Conservation (phyloP, 2,888 invertebrate species). For the Acronicta alni region DNA sequence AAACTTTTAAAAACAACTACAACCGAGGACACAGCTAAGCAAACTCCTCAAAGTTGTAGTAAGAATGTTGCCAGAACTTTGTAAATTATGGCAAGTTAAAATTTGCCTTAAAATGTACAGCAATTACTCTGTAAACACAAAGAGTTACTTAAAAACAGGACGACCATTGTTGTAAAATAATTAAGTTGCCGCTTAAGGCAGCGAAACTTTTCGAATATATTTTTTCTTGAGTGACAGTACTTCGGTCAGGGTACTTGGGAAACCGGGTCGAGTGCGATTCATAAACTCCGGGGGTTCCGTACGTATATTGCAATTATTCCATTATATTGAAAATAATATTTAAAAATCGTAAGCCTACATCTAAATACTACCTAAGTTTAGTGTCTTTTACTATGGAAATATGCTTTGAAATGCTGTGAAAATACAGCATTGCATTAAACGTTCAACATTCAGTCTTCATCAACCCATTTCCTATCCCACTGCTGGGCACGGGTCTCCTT, state of each 20-base stretch:
- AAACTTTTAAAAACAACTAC: neutral
- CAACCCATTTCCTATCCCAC: too few relatives aligned
- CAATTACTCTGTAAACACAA: conserved; percentile 53
- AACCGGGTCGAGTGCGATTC: conserved; percentile 5
- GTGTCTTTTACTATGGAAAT: too few relatives aligned
- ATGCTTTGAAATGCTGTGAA: too few relatives aligned
- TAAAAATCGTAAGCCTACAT: too few relatives aligned
- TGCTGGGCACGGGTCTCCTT: too few relatives aligned
- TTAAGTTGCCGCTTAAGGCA: conserved; percentile 36
- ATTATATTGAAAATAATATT: neutral
- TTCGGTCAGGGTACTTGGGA: conserved; percentile 10
- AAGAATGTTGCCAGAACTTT: conserved; percentile 22
- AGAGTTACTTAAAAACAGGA: conserved; percentile 40
- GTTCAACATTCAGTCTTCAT: too few relatives aligned
- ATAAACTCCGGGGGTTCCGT: neutral
- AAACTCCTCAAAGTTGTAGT: conserved; percentile 14
- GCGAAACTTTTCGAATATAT: conserved; percentile 45
- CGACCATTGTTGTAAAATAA: conserved; percentile 50
- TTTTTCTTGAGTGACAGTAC: conserved; percentile 25
- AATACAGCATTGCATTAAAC: too few relatives aligned
- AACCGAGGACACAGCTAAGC: neutral
- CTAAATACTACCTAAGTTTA: too few relatives aligned
- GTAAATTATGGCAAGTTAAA: conserved; percentile 41
- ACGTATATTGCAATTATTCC: too few relatives aligned
- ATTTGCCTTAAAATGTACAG: conserved; percentile 42